These are phyloP conservation scores for Gastrophysa polygoni DNA, from an alignment of 2,888 invertebrate species.

Conservation along the genomic window DNA sequence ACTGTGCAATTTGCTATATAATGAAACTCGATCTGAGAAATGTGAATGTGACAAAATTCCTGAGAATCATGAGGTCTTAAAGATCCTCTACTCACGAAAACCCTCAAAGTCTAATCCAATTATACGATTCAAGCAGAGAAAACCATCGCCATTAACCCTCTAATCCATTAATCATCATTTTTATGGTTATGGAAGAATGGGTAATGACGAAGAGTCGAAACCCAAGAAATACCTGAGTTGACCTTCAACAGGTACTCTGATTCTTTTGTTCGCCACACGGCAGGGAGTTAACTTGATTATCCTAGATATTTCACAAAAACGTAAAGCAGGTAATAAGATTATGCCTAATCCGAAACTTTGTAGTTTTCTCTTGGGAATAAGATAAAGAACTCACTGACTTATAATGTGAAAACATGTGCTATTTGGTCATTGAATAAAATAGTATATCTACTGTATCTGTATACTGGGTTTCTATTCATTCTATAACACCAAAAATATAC, in stretches of 20 bases:
- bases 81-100: not conserved
- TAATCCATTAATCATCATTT: conserved; percentile 22
- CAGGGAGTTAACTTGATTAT: conserved; percentile 31
- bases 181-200: conserved; percentile 10
- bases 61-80: not conserved
- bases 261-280: conserved; percentile 34
- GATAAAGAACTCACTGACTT: conserved; percentile 17
- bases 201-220: conserved; percentile 17
- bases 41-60: no score
- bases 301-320: conserved; percentile 20
- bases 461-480: no score
- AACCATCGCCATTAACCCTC: conserved; percentile 7
- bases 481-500: no score
- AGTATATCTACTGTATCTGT: no score
- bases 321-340: conserved; percentile 37
- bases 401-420: conserved; percentile 20
- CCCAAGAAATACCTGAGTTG: conserved; percentile 13
- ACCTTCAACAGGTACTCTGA: conserved; percentile 37
- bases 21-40: no score
- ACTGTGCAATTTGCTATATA: no score
- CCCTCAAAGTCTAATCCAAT: conserved; percentile 12
- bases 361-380: conserved; percentile 31
- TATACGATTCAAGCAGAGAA: conserved; percentile 4
- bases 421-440: conserved; percentile 5
- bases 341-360: conserved; percentile 32